These are phyloP conservation scores for Aplodontia rufa DNA, from an alignment of 2,113 vertebrate species.

Conservation along the genomic window DNA sequence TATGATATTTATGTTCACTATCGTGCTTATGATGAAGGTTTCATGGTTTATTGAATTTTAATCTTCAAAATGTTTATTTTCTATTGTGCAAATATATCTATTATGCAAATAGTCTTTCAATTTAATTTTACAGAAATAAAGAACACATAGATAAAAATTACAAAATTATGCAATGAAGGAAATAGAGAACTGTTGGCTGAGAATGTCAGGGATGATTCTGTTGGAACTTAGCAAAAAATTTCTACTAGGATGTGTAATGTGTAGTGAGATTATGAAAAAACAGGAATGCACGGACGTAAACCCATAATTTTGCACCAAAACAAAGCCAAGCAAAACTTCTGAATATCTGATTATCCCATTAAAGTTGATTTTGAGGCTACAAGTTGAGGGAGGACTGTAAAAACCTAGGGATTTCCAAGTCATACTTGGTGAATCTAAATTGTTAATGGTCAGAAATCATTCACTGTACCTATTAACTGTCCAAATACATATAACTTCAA, in stretches of 20 bases:
- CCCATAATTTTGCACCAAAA: neutral
- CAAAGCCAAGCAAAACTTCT: neutral
- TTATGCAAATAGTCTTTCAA: neutral
- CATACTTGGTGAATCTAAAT: neutral
- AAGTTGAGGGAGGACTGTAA: neutral
- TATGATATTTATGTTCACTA: neutral
- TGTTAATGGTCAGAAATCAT: neutral
- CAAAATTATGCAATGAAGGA: neutral
- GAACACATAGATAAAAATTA: neutral
- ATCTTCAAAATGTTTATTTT: neutral
- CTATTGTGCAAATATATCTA: too few species aligned
- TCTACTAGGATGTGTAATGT: neutral
- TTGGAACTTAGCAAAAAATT: neutral
- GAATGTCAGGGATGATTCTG: neutral
- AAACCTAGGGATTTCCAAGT: neutral
- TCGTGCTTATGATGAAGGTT: neutral
- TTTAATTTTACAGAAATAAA: neutral
- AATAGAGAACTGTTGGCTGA: neutral
- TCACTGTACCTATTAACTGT: neutral
- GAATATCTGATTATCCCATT: neutral
- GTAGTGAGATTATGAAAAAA: neutral
- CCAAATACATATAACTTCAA: neutral
- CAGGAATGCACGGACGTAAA: fast-evolving
- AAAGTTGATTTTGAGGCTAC: neutral
- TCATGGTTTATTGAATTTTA: neutral